Evolutionary conservation across 2,888 invertebrate genomes (phyloP).

Genomic region (Caenorhabditis sp.): DNA sequence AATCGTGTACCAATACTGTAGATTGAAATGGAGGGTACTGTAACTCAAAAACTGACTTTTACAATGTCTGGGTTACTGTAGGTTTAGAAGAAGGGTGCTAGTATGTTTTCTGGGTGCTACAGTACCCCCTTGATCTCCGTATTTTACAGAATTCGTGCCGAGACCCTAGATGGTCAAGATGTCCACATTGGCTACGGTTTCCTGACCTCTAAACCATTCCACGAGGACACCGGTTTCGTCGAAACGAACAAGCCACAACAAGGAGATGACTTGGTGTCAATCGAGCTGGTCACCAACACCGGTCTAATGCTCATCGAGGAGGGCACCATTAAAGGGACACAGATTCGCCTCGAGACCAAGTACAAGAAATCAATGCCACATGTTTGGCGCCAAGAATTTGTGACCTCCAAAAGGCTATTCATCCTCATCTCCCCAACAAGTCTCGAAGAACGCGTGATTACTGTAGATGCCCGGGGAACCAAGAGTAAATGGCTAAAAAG

Average conservation of each 20-base stretch:
- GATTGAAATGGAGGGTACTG: too few species aligned
- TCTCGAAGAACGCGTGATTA: conserved; percentile 57
- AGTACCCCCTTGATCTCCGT: background rate
- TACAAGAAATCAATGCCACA: conserved; percentile 54
- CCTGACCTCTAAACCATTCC: conserved; percentile 62
- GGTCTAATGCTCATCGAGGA: conserved; percentile 67
- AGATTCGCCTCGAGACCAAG: conserved; percentile 51
- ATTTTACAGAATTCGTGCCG: conserved; percentile 40
- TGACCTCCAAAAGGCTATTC: conserved; percentile 51
- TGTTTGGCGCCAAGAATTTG: conserved; percentile 8
- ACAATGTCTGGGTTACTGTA: too few species aligned
- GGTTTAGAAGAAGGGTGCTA: too few species aligned
- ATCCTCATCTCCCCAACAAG: conserved; percentile 42
- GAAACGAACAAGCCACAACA: conserved; percentile 54
- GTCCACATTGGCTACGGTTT: conserved; percentile 63
- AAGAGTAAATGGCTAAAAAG: conserved; percentile 55
- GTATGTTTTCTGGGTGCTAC: too few species aligned
- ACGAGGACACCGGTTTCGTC: conserved; percentile 66
- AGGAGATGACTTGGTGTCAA: conserved; percentile 62
- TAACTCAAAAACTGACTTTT: too few species aligned
- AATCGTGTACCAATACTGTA: too few species aligned
- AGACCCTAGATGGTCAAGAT: conserved; percentile 54
- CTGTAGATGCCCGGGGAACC: conserved; percentile 40
- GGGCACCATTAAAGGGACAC: conserved; percentile 53
- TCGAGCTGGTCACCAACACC: conserved; percentile 63